Evolutionary conservation across 1,140 invertebrate genomes (phyloP).

Genomic region (Procambarus virginalis): DNA sequence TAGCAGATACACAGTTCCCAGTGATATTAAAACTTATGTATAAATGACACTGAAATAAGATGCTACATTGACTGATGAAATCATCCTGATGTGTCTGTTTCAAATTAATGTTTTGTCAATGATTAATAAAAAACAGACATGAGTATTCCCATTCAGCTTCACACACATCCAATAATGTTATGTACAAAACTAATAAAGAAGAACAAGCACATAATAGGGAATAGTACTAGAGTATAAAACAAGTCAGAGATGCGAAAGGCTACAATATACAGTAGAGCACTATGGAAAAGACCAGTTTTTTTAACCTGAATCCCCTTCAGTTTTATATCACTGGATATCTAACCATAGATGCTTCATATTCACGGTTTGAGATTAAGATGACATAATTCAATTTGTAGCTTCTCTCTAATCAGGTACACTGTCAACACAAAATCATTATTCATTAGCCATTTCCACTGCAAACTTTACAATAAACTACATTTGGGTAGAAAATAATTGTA

Average conservation of each 20-base stretch:
- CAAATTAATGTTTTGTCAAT: neutral
- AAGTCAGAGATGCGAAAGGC: neutral
- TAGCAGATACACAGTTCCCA: conserved; percentile 58
- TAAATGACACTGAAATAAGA: conserved; percentile 55
- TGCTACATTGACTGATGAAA: conserved; percentile 40
- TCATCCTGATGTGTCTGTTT: conserved; percentile 24
- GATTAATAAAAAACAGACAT: conserved; percentile 29
- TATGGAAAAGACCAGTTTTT: neutral
- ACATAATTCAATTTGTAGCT: neutral
- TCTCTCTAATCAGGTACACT: conserved; percentile 2
- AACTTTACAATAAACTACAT: neutral
- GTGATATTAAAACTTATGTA: conserved; percentile 52
- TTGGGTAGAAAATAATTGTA: neutral
- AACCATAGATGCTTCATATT: conserved; percentile 4
- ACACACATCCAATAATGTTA: neutral
- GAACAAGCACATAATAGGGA: conserved; percentile 10
- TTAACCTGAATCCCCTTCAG: conserved; percentile 1
- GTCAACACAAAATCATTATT: neutral
- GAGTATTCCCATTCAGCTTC: conserved; percentile 23
- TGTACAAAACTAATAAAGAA: conserved; percentile 23
- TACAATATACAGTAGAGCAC: neutral
- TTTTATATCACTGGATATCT: neutral
- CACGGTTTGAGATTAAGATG: neutral
- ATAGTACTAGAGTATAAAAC: conserved; percentile 12
- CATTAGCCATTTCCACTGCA: neutral